Percentiles rank a stretch among this genome's conserved stretches.
phyloP scores from a whole-genome alignment of 2,888 invertebrate species.

The Dynastes maya region DNA sequence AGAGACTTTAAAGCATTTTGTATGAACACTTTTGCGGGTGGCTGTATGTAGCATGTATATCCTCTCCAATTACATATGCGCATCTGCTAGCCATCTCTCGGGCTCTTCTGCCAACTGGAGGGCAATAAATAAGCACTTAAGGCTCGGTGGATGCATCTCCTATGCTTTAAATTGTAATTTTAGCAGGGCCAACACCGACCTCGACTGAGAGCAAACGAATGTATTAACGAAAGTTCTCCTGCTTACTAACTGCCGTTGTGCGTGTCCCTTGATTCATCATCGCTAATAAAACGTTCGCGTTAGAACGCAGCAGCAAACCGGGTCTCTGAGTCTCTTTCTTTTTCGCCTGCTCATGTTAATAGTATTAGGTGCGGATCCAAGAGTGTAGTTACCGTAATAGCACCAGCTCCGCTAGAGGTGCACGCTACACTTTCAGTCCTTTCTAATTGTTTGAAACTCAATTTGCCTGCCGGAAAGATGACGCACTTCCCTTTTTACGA shows the following conservation, averaged over 20 bases:
- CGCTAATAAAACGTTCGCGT: slow-evolving; percentile 25
- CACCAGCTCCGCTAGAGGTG: slow-evolving; percentile 13
- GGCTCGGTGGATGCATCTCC: slow-evolving; percentile 54
- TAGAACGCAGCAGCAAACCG: not conserved
- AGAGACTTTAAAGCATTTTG: too few species aligned
- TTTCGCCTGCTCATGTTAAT: slow-evolving; percentile 7
- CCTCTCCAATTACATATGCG: slow-evolving; percentile 42
- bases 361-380: slow-evolving; percentile 4
- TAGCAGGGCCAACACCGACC: slow-evolving; percentile 52
- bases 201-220: slow-evolving; percentile 14
- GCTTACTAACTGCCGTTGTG: slow-evolving; percentile 14
- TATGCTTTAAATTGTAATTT: slow-evolving; percentile 59
- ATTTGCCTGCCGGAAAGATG: slow-evolving; percentile 23
- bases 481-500: slow-evolving; percentile 27
- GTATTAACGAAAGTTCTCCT: slow-evolving; percentile 2
- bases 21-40: too few species aligned
- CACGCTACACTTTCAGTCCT: slow-evolving; percentile 15
- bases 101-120: slow-evolving; percentile 49
- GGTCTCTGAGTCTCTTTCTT: not conserved
- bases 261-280: slow-evolving; percentile 18
- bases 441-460: slow-evolving; percentile 39
- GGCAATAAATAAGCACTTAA: slow-evolving; percentile 59
- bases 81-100: slow-evolving; percentile 47
- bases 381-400: slow-evolving; percentile 3
- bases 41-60: slow-evolving; percentile 4